Base-by-base conservation (phyloP, 2,797 vertebrate species). In the Pyrocephalus nanus region DNA sequence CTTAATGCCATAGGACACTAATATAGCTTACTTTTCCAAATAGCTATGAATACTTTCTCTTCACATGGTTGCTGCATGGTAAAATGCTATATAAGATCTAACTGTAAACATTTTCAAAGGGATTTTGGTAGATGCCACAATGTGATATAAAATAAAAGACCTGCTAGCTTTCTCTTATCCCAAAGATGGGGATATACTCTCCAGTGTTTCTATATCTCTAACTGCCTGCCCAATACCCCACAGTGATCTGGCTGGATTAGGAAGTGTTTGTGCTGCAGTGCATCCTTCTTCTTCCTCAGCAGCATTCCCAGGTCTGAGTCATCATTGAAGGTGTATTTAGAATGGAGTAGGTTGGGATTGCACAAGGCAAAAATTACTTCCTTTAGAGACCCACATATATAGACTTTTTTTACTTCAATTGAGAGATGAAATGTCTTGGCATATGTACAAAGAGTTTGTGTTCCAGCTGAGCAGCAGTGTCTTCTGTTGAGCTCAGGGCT, bases 351-450 rank as follows among this genome's bases (percentile, higher is more conserved):
- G 26, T 38, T 88, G 61, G 58, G 78, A 88, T 61, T 70, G 48
- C 57, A 57, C 51, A 71, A 90, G 55, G 38, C 13, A 69, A 91
- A 40, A 66, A 77, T 53, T 45, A 2, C 19, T 95, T 91, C 53
- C 38, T 85, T 78, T 74, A 4, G 26, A 71, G 66, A 93, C 77
- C 58, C 16, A 13, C 32, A 26, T 85, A 61, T 30, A 42, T 29
- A 48, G 48, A 70, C 3, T 1, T 85, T 96, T 87, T 88, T 77
- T 32, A n/a, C 38, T 72, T 90, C 84, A 80, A 54, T 75, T 90
- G 90, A 62, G 88, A 86, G 72, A 83, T 91, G 25, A 92, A 95
- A 77, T 80, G 27, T 77, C 78, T 84, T 92, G 88, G 72, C 75
- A 72, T 53, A n/a, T 1, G 14, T 78, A 76, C 64, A 92, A 75